Evolutionary conservation across 2,797 vertebrate species (phyloP).

Genomic region (Eupleurogrammus muticus): DNA sequence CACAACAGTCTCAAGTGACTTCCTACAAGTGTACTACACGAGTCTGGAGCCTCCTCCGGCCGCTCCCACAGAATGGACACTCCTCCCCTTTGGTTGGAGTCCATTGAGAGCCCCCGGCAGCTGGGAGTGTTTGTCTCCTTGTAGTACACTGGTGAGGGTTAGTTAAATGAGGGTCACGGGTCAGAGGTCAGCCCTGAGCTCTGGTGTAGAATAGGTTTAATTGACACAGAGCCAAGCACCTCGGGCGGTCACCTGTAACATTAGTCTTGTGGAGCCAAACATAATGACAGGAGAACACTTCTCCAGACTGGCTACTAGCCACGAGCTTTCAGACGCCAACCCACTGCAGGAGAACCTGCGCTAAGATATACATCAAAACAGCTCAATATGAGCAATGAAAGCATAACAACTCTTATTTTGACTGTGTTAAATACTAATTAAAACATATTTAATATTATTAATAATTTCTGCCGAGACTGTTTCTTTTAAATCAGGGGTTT

Average conservation of each 20-base stretch:
- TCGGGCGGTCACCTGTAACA: slow-evolving; percentile 44
- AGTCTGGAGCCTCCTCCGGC: slow-evolving; percentile 32
- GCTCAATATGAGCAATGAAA: too few species aligned
- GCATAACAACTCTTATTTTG: too few species aligned
- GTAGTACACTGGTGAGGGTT: slow-evolving; percentile 61
- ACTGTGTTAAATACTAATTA: too few species aligned
- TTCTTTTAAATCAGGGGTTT: too few species aligned
- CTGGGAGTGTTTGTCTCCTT: slow-evolving; percentile 79
- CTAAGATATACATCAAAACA: too few species aligned
- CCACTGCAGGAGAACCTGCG: too few species aligned
- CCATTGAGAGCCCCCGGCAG: slow-evolving; percentile 73
- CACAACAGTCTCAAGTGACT: slow-evolving; percentile 64
- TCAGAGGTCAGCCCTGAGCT: slow-evolving; percentile 62
- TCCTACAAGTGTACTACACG: slow-evolving; percentile 53
- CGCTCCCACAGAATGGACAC: slow-evolving; percentile 48
- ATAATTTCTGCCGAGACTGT: too few species aligned
- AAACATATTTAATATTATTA: too few species aligned
- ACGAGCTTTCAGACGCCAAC: too few species aligned
- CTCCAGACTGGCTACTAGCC: neutral
- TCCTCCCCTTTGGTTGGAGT: slow-evolving; percentile 63
- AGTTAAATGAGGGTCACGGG: slow-evolving; percentile 71
- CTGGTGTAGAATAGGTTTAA: slow-evolving; percentile 57
- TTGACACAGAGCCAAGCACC: slow-evolving; percentile 44
- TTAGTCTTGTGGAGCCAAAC: slow-evolving; percentile 6
- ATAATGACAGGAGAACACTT: neutral